Base-by-base conservation (phyloP, 2,797 vertebrate species). In the Salarias fasciatus region DNA sequence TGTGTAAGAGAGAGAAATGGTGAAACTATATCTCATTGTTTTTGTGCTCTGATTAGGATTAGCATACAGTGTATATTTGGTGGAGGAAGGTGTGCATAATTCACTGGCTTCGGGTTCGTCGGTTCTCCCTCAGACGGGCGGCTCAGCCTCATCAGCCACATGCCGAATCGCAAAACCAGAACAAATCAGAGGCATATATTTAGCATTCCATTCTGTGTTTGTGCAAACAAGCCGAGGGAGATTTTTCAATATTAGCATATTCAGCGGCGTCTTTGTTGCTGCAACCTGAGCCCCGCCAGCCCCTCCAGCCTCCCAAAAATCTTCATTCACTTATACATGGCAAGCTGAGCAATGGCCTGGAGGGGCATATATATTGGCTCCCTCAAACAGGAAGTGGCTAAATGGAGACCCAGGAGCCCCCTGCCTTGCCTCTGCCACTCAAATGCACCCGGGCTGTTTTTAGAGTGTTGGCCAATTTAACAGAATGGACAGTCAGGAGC, bases 371-470 rank as follows among this genome's bases (percentile, higher is more conserved):
- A 77, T 59, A 87, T 77, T 77, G 82, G 70, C 69, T 87, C 64
- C 66, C 70, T 84, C 62, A 66, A 74, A 84, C 82, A 89, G 90
- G 84, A 91, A 86, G 79, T 74, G 71, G 85, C 71, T 86, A 82
- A 87, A 88, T 83, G 72, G 77, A 80, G 82, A 77, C 65, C 66
- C 63, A 58, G 54, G 53, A 79, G 61, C 64, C 69, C 80, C 55
- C 50, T 57, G 57, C 63, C 51, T 75, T 43, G 79, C 60, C 62
- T 72, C 86, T 88, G 83, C 80, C 82, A 83, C 78, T 88, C 84
- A 89, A 80, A 85, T 40, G 65, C 64, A 69, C 57, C 53, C 58
- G 7, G 79, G 74, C 79, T 83, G 81, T 80, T 84, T 86, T 85
- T 75, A 76, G 63, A 79, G 76, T 41, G 49, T 38, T 55, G 42